Evolutionary conservation across 2,888 invertebrate species (phyloP), one percentile per base, ranked within the genome.

Genomic region (Chymomyza amoena): DNA sequence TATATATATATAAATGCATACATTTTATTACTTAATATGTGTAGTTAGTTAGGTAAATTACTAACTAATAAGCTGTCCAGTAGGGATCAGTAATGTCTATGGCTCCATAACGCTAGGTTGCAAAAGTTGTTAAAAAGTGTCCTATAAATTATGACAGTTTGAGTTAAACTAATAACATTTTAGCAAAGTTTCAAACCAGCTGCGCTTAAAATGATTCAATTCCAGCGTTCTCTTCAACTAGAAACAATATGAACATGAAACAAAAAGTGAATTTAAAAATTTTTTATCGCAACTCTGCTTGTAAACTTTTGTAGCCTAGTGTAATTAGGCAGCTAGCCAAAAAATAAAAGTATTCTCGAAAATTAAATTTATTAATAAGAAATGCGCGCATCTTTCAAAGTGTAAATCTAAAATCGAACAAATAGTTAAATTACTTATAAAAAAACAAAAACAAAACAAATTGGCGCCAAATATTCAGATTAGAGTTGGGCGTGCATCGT

Each of bases 331-430:
- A 45, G 39, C 39, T 45, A 45, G 39, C 39, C 39, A 45, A 45
- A 45, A 45, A 45, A 45, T 56, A 45, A 62, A 68, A 69, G 69
- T 74, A 77, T 77, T 66, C 36, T 66, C 50, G 61, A 66, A 45
- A 45, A 10, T 13, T 45, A 45, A 45, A 45, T 45, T 13, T 45
- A 45, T 45, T 45, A 4, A 45, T 45, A 45, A 45, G 39, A 10
- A 13, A 45, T 6, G 2, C 13, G 39, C 39, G 39, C 39, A 13
- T 45, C 39, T 45, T 13, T 45, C 10, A 45, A 45, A 45, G 39
- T 45, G 39, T 45, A 13, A 45, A 45, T 45, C 13, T 45, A 13
- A 4, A 45, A 45, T 45, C 39, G 39, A 45, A 45, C 39, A 45
- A 45, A 45, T 45, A 13, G 39, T 45, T 45, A 45, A 45, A 45